Percentiles rank a stretch among this genome's conserved stretches.
Conservation (phyloP, 2,888 invertebrate species). For the Bombyx huttoni region DNA sequence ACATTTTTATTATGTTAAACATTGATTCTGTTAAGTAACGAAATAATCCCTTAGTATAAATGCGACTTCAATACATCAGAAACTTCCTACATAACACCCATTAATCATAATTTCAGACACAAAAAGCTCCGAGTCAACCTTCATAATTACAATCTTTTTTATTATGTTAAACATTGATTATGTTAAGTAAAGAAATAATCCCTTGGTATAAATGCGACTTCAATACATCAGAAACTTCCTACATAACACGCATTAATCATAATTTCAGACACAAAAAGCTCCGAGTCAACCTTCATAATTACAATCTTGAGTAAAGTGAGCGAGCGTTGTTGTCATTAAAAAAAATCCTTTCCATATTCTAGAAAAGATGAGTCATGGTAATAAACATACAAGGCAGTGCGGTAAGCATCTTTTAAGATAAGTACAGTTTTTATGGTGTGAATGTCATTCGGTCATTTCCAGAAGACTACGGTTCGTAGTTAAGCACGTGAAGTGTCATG, state of each 20-base stretch:
- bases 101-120: constrained; percentile 1
- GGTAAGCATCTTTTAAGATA: constrained; percentile 12
- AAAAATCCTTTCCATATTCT: constrained; percentile 6
- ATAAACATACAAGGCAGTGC: constrained; percentile 13
- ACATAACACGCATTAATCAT: background rate
- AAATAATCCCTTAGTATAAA: too few relatives aligned
- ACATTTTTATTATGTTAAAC: background rate
- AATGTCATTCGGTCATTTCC: constrained; percentile 25
- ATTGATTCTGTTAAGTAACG: too few relatives aligned
- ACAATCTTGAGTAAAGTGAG: background rate
- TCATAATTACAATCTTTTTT: background rate
- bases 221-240: too few relatives aligned
- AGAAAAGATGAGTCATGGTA: constrained; percentile 33
- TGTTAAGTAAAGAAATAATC: too few relatives aligned
- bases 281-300: constrained; percentile 3
- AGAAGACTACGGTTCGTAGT: constrained; percentile 16
- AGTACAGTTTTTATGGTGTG: constrained; percentile 47
- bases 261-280: constrained; percentile 1
- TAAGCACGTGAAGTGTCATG: constrained; percentile 25
- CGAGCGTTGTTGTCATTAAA: constrained; percentile 2
- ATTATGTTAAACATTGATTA: too few relatives aligned
- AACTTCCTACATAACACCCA: background rate
- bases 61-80: too few relatives aligned
- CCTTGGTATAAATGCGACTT: too few relatives aligned
- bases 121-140: constrained; percentile 2